Base-by-base conservation (phyloP, 2,888 invertebrate genomes). In the Orchesella flavescens region DNA sequence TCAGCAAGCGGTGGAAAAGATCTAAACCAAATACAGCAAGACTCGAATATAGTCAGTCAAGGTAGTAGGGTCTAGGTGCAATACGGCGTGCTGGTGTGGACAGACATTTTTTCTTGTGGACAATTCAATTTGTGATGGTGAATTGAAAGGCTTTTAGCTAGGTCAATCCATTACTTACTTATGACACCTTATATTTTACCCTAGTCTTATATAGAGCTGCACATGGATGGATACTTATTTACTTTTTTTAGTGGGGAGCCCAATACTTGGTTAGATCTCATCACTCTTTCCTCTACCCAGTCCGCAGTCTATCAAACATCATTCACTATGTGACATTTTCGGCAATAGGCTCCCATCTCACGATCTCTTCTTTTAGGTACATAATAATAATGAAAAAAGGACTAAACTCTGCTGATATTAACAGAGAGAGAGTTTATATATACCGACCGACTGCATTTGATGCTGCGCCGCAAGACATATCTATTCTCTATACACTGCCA, bases 121-220 rank as follows among this genome's bases (percentile, higher is more conserved):
- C 76, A 84, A 88, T 87, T 88, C 86, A 86, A 88, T 86, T 88
- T 86, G 84, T 73, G 74, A 72, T 81, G 44, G 81, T 81, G 84
- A 87, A 86, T 85, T 86, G 87, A 86, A 88, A 88, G 84, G 87
- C 87, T 88, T 88, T 88, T 87, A 88, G 88, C 73, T 65, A 79
- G 87, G 87, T 85, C 86, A 88, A 85, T 86, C 88, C 85, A 88
- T 87, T 88, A 87, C 87, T 87, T 88, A 86, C 85, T 86, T 85
- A 86, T 87, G 87, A 87, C 88, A 86, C 85, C 84, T 85, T 72
- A 76, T 76, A 73, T 85, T 78, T 85, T 76, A 61, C 57, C 72
- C 1, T 43, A 21, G 46, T 4, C 34, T 34, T 34, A 34, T 34
- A 4, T 34, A 34, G 2, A 34, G 34, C 34, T 34, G 34, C 7